Evolutionary conservation across 2,797 vertebrate species (phyloP).

Genomic region (Ctenochaetus hawaiiensis): DNA sequence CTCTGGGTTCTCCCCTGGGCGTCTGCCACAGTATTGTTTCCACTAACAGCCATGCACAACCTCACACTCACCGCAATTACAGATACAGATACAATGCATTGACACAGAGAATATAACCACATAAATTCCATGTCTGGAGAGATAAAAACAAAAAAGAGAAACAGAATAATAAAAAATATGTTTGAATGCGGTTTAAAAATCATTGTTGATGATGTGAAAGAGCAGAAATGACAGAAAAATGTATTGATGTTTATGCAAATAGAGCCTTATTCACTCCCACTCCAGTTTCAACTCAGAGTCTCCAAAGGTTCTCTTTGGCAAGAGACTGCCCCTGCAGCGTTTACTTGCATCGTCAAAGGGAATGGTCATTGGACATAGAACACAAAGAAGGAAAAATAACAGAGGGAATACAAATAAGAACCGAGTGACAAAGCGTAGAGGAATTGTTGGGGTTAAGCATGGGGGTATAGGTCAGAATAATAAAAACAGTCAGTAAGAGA

Average conservation of each 20-base stretch:
- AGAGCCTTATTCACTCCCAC: slow-evolving; percentile 26
- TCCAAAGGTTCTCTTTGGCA: slow-evolving; percentile 23
- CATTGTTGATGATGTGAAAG: slow-evolving; percentile 15
- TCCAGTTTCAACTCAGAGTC: slow-evolving; percentile 26
- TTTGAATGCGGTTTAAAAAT: slow-evolving; percentile 20
- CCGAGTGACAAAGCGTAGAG: slow-evolving; percentile 25
- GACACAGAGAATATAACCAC: slow-evolving; percentile 79
- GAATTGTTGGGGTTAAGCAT: slow-evolving; percentile 51
- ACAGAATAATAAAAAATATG: not conserved
- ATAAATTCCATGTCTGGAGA: slow-evolving; percentile 73
- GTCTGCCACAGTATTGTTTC: not conserved
- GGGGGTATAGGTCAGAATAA: slow-evolving; percentile 47
- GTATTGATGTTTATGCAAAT: slow-evolving; percentile 40
- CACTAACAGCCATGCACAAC: slow-evolving; percentile 70
- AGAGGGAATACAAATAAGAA: slow-evolving; percentile 57
- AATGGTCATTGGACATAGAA: slow-evolving; percentile 10
- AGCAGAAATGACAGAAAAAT: slow-evolving; percentile 17
- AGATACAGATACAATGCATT: slow-evolving; percentile 75
- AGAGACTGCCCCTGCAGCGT: slow-evolving; percentile 25
- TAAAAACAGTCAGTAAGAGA: slow-evolving; percentile 29
- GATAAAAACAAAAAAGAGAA: slow-evolving; percentile 10
- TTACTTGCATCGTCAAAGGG: slow-evolving; percentile 36
- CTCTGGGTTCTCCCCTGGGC: slow-evolving; percentile 28
- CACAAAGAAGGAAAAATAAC: slow-evolving; percentile 28
- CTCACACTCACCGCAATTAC: slow-evolving; percentile 77